Conservation (phyloP, 2,888 invertebrate genomes). For the Agrilus cyanescens region DNA sequence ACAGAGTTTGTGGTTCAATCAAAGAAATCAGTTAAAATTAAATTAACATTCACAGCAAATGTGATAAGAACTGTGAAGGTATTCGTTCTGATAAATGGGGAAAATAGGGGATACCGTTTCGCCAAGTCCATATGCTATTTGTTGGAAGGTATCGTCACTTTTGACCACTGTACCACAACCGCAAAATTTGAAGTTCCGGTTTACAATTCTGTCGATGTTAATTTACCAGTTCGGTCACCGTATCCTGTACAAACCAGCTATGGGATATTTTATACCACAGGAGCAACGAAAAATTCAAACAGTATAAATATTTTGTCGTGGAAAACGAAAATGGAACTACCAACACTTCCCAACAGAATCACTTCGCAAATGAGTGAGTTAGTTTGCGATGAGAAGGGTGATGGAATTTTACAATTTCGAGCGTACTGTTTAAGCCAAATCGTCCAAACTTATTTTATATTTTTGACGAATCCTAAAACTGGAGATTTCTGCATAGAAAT, state of each 20-base stretch:
- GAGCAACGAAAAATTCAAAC: constrained; percentile 2
- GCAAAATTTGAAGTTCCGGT: constrained; percentile 8
- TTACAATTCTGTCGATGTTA: constrained; percentile 12
- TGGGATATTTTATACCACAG: constrained; percentile 7
- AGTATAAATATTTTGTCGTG: neutral
- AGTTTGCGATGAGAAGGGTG: constrained; percentile 7
- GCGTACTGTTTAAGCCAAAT: constrained; percentile 7
- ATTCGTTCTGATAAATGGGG: constrained; percentile 24
- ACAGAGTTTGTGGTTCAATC: constrained; percentile 11
- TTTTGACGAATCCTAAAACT: constrained; percentile 18
- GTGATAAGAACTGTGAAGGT: constrained; percentile 14
- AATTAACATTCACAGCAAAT: constrained; percentile 23
- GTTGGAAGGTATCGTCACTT: constrained; percentile 22
- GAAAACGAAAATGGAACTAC: neutral
- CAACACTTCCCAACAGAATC: constrained; percentile 7
- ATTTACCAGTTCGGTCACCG: constrained; percentile 14
- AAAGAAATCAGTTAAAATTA: constrained; percentile 11
- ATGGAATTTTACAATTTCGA: constrained; percentile 4
- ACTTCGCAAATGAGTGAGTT: neutral
- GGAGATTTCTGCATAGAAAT: constrained; percentile 26
- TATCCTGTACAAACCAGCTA: constrained; percentile 13
- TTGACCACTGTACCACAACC: constrained; percentile 6
- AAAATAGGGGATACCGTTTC: constrained; percentile 21
- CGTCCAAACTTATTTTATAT: constrained; percentile 13
- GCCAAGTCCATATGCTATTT: constrained; percentile 22